Evolutionary conservation across 2,888 invertebrate species (phyloP).

Genomic region (Eupithecia centaureata): DNA sequence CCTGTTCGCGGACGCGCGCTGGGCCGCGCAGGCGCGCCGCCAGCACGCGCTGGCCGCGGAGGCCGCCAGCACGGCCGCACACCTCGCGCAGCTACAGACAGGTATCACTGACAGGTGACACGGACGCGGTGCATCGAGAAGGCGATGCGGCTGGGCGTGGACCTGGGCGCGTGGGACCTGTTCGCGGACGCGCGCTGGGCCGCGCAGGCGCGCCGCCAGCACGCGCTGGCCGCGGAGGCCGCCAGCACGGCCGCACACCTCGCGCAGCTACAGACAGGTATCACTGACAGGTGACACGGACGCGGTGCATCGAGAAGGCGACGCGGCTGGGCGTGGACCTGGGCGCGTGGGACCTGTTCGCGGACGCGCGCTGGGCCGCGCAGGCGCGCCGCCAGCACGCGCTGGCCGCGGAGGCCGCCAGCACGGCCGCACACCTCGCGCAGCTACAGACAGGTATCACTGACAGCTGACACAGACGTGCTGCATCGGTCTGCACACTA

Average conservation of each 20-base stretch:
- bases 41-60: constrained; percentile 87
- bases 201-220: constrained; percentile 85
- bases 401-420: constrained; percentile 87
- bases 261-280: neutral
- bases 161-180: constrained; percentile 93
- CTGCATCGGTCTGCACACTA: too few relatives aligned
- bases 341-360: constrained; percentile 93
- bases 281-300: neutral
- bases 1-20: constrained; percentile 92
- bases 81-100: neutral
- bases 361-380: constrained; percentile 92
- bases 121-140: constrained; percentile 88
- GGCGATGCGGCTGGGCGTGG: constrained; percentile 93
- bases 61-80: constrained; percentile 74
- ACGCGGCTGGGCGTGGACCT: constrained; percentile 93
- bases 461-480: neutral
- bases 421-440: neutral
- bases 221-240: constrained; percentile 88
- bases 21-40: constrained; percentile 86
- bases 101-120: neutral
- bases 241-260: constrained; percentile 53
- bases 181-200: constrained; percentile 93
- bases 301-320: constrained; percentile 91
- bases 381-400: constrained; percentile 83
- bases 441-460: neutral